Base-by-base conservation (phyloP, 2,888 invertebrate genomes). In the Drosophila acutilabella region DNA sequence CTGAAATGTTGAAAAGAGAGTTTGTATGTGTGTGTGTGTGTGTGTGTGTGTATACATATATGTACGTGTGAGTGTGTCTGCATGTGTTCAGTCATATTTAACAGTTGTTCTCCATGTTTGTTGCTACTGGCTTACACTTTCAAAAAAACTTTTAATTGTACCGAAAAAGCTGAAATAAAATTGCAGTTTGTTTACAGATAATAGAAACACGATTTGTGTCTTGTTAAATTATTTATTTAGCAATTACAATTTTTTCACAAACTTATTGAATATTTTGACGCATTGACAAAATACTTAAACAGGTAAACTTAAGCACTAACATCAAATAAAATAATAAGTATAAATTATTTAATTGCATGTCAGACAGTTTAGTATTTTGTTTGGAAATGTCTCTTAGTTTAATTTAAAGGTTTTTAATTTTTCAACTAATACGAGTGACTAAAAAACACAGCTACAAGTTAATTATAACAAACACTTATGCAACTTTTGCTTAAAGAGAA, bases 361-460 rank as follows among this genome's bases (percentile, higher is more conserved):
- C 40, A 16, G 41, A 58, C 45, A 74, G 53, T 59, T 60, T 45
- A 2, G 13, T 7, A 13, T 36, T 56, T 40, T 30, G 20, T 20
- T 41, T 45, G 16, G 38, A 48, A 56, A 51, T 52, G 10, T 56
- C 20, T 42, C n/a, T 36, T 14, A 8, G 30, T 47, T 36, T 44
- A 64, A 56, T 30, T 33, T 56, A 18, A 45, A 51, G 33, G 23
- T 38, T 20, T 50, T 40, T 23, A 42, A 56, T 40, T 66, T 20
- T 50, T 42, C 20, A 42, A 56, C 44, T 66, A 79, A 52, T 65
- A 50, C 23, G 52, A 73, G 44, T 73, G 66, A 64, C 71, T 85
- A 81, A 64, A 52, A 77, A 77, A 79, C 74, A 68, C 68, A 76
- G 61, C 69, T 79, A 79, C 61, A 45, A 59, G 50, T 41, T 61